Evolutionary conservation across 1,140 invertebrate species (phyloP).

Genomic region (Protaetia brevitarsis): DNA sequence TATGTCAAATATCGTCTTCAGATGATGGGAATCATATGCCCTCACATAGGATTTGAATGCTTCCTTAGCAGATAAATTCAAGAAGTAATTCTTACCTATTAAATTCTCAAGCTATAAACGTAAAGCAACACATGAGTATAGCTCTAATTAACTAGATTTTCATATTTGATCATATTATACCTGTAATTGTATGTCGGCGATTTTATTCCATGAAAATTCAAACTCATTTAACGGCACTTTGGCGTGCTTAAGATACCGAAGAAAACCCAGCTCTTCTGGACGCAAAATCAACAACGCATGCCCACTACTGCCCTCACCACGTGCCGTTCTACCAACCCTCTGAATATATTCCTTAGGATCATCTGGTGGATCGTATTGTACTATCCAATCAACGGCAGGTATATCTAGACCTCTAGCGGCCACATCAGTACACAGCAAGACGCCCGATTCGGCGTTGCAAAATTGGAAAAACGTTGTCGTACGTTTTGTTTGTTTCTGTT

Average conservation of each 20-base stretch:
- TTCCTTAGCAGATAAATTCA: constrained; percentile 93
- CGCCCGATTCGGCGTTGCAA: constrained; percentile 90
- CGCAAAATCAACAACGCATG: constrained; percentile 91
- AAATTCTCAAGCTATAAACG: constrained; percentile 86
- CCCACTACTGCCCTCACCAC: constrained; percentile 87
- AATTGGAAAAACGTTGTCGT: constrained; percentile 98
- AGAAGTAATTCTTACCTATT: constrained; percentile 91
- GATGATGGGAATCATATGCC: constrained; percentile 95
- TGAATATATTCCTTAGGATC: constrained; percentile 96
- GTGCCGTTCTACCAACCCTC: constrained; percentile 94
- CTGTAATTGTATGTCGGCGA: constrained; percentile 91
- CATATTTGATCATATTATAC: constrained; percentile 56
- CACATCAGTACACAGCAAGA: constrained; percentile 96
- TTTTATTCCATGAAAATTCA: constrained; percentile 97
- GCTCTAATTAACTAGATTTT: background rate
- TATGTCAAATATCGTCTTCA: constrained; percentile 95
- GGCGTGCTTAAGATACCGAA: constrained; percentile 91
- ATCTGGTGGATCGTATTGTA: constrained; percentile 99
- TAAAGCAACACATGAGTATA: background rate
- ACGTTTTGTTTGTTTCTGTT: constrained; percentile 96
- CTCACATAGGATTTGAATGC: constrained; percentile 95
- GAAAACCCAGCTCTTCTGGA: constrained; percentile 93
- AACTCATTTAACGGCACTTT: constrained; percentile 96
- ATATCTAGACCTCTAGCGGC: constrained; percentile 97
- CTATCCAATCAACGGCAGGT: constrained; percentile 97